A percentile compares a stretch with the other conserved stretches of the same genome.
These are phyloP conservation scores for Pseudocheirus occidentalis DNA, from an alignment of 2,797 vertebrate genomes.

Conservation along the genomic window DNA sequence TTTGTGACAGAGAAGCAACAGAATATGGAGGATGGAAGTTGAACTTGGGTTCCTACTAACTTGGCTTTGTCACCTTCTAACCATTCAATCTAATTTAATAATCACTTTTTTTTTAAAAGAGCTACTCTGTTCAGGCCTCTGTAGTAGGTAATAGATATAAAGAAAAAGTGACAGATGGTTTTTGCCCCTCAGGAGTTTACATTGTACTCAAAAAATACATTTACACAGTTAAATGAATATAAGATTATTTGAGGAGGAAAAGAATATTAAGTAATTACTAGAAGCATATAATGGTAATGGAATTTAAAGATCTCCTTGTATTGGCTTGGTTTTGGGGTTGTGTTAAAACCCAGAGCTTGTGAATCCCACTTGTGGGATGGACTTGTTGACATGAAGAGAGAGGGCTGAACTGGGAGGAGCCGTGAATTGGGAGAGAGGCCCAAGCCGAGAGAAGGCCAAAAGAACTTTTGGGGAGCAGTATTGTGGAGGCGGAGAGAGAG, in stretches of 20 bases:
- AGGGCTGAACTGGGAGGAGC: no score
- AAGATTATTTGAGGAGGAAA: background rate
- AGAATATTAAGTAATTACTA: background rate
- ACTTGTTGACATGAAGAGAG: no score
- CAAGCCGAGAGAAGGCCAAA: no score
- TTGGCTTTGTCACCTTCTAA: background rate
- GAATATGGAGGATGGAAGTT: background rate
- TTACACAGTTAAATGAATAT: background rate
- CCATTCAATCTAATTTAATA: background rate
- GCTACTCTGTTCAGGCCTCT: background rate
- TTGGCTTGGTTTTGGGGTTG: no score
- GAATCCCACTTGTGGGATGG: no score
- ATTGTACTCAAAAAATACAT: background rate
- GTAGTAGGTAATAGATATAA: background rate
- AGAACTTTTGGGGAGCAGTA: no score
- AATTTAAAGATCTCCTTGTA: no score
- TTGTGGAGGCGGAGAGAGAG: no score
- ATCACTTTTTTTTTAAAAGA: background rate
- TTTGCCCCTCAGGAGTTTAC: background rate
- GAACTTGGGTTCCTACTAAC: background rate
- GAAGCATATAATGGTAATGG: background rate
- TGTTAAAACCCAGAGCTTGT: no score
- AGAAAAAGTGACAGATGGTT: background rate
- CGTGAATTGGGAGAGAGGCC: no score
- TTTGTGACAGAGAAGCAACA: background rate